A percentile compares a stretch with the other conserved stretches of the same genome.
These are phyloP conservation scores for Melanostoma scalare DNA, from an alignment of 2,888 invertebrate genomes.

Conservation along the genomic window DNA sequence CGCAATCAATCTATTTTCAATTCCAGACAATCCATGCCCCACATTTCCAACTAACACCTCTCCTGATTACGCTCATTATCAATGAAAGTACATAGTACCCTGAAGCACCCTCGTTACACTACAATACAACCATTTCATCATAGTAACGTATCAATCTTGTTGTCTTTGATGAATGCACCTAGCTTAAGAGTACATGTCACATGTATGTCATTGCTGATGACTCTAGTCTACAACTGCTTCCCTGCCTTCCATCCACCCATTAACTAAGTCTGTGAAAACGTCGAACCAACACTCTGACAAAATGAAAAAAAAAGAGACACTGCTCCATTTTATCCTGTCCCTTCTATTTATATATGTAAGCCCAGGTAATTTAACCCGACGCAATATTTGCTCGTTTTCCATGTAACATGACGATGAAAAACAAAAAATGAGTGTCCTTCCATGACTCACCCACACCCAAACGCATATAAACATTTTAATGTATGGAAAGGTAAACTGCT, in stretches of 20 bases:
- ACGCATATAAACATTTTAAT: conserved; percentile 56
- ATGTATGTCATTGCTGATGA: conserved; percentile 40
- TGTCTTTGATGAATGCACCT: conserved; percentile 20
- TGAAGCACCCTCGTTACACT: conserved; percentile 23
- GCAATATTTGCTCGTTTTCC: conserved; percentile 64
- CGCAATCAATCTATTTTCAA: not conserved
- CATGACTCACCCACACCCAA: conserved; percentile 8
- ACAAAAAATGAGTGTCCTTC: conserved; percentile 25
- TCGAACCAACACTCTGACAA: conserved; percentile 12
- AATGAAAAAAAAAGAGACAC: not conserved
- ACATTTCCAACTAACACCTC: conserved; percentile 8
- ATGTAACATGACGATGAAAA: conserved; percentile 44
- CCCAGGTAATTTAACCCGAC: conserved; percentile 57
- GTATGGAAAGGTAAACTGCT: conserved; percentile 55
- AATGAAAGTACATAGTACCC: not conserved
- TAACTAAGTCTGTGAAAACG: conserved; percentile 3
- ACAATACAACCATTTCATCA: conserved; percentile 28
- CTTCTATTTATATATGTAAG: not conserved
- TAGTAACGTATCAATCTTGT: conserved; percentile 26
- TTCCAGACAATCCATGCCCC: conserved; percentile 12
- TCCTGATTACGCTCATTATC: conserved; percentile 34
- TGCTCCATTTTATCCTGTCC: conserved; percentile 37
- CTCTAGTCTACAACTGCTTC: not conserved
- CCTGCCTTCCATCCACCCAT: not conserved
- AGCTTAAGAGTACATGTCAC: conserved; percentile 19